Percentiles rank a stretch among this genome's conserved stretches.
phyloP scores from a whole-genome alignment of 2,113 vertebrate genomes.

The Notarius quadriscutis region DNA sequence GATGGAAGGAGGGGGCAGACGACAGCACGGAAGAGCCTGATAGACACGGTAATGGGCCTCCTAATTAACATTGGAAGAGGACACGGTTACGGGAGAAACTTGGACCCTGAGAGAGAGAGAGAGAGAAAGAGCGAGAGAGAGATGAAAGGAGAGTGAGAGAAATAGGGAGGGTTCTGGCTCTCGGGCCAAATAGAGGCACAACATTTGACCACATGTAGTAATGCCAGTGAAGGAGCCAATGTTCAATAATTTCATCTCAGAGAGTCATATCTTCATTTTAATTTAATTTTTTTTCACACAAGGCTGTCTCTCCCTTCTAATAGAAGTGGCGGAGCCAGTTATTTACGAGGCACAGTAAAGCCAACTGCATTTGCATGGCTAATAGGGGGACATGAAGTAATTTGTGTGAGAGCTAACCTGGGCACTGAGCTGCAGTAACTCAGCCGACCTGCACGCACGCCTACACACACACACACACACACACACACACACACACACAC shows the following conservation, averaged over 20 bases:
- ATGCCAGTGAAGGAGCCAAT: slow-evolving; percentile 45
- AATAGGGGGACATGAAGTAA: slow-evolving; percentile 84
- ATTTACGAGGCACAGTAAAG: slow-evolving; percentile 79
- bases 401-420: slow-evolving; percentile 84
- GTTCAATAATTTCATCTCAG: slow-evolving; percentile 62
- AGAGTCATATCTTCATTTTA: slow-evolving; percentile 74
- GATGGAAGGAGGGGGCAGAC: slow-evolving; percentile 39
- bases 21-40: slow-evolving; percentile 48
- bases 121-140: background rate
- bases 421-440: slow-evolving; percentile 79
- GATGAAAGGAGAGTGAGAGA: slow-evolving; percentile 12
- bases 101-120: slow-evolving; percentile 25
- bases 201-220: slow-evolving; percentile 45
- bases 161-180: background rate
- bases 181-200: slow-evolving; percentile 17
- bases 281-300: slow-evolving; percentile 22
- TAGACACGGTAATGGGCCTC: slow-evolving; percentile 59
- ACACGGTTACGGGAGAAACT: slow-evolving; percentile 50
- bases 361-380: slow-evolving; percentile 83
- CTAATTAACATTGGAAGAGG: slow-evolving; percentile 65
- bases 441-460: slow-evolving; percentile 69
- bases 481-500: slow-evolving; percentile 25
- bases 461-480: slow-evolving; percentile 37
- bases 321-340: slow-evolving; percentile 62
- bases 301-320: slow-evolving; percentile 43